Conservation (phyloP, 2,888 invertebrate species). For the Elmis aenea region DNA sequence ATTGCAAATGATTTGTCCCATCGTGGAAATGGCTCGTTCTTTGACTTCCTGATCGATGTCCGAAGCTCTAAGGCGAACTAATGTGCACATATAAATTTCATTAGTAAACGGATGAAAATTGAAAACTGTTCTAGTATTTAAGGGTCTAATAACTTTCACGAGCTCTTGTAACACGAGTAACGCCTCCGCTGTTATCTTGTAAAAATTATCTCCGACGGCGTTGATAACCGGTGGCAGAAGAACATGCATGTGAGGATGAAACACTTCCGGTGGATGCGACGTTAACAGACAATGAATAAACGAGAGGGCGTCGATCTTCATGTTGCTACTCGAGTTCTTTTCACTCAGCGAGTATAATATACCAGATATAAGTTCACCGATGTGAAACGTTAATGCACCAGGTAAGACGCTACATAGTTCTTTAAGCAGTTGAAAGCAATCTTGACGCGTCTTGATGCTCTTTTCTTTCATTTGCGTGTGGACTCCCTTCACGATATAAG, state of each 20-base stretch:
- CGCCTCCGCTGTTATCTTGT: constrained; percentile 98
- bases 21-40: constrained; percentile 94
- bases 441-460: constrained; percentile 84
- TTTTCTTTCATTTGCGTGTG: constrained; percentile 81
- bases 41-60: constrained; percentile 99
- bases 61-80: constrained; percentile 82
- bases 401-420: constrained; percentile 87
- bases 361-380: constrained; percentile 80
- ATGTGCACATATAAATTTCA: constrained; percentile 77
- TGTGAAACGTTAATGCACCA: constrained; percentile 70
- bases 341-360: constrained; percentile 86
- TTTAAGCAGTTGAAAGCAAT: constrained; percentile 85
- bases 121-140: constrained; percentile 59
- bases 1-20: constrained; percentile 91
- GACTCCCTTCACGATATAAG: constrained; percentile 79
- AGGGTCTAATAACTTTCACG: constrained; percentile 87
- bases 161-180: constrained; percentile 87
- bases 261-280: constrained; percentile 72
- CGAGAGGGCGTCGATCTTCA: constrained; percentile 94
- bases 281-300: constrained; percentile 83
- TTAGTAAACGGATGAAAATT: constrained; percentile 75
- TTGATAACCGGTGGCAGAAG: constrained; percentile 80
- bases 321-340: constrained; percentile 91
- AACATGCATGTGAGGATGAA: constrained; percentile 74
- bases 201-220: constrained; percentile 93